Evolutionary conservation across 2,113 vertebrate genomes (phyloP).

Genomic region (Sphyrna mokarran): DNA sequence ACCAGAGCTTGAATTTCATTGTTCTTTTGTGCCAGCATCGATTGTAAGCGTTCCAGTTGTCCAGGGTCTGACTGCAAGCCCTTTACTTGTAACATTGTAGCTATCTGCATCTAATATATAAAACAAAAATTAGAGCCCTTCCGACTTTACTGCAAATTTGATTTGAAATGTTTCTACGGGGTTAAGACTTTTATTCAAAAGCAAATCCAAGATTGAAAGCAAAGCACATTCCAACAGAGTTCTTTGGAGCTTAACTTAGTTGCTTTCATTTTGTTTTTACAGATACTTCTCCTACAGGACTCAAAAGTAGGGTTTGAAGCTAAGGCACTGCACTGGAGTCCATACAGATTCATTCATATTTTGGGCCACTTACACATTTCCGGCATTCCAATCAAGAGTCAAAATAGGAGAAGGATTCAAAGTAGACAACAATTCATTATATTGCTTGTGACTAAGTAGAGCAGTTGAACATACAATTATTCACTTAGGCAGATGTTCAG

Average conservation of each 20-base stretch:
- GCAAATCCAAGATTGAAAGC: background rate
- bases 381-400: background rate
- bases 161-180: too few relatives aligned
- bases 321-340: background rate
- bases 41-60: conserved; percentile 81
- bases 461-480: background rate
- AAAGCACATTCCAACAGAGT: background rate
- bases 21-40: conserved; percentile 84
- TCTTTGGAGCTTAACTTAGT: background rate
- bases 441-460: background rate
- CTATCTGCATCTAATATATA: conserved; percentile 76
- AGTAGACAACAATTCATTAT: background rate
- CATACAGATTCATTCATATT: background rate
- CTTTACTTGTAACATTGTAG: conserved; percentile 80
- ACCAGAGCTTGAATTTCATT: conserved; percentile 80
- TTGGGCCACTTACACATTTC: background rate
- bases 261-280: background rate
- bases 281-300: background rate
- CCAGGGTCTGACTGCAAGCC: conserved; percentile 75
- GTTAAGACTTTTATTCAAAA: conserved; percentile 7
- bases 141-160: background rate
- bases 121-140: background rate
- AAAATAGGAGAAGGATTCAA: background rate
- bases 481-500: background rate
- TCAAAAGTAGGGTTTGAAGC: background rate